phyloP scores from a whole-genome alignment of 2,113 vertebrate species.

The Sinocyclocheilus anshuiensis region DNA sequence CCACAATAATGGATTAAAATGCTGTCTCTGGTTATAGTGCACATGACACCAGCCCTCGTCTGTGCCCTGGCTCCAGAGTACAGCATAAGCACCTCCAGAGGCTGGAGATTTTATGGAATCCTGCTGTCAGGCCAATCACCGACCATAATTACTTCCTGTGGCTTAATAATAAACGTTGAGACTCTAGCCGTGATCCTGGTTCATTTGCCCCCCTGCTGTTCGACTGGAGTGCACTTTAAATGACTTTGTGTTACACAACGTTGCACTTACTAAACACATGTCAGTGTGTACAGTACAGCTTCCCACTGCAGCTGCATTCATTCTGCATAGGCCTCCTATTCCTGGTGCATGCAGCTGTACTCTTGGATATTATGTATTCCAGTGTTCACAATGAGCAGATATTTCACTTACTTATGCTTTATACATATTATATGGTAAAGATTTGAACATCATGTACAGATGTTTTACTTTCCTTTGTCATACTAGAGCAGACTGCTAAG shows the following conservation, averaged over 20 bases:
- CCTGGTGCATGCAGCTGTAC: not conserved
- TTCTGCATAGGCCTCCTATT: not conserved
- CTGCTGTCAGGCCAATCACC: slow-evolving; percentile 29
- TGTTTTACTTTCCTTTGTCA: not conserved
- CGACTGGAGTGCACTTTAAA: slow-evolving; percentile 21
- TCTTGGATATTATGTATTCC: too few relatives aligned
- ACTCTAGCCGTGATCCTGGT: slow-evolving; percentile 1
- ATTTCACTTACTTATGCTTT: not conserved
- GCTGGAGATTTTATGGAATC: slow-evolving; percentile 18
- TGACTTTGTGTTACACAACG: slow-evolving; percentile 19
- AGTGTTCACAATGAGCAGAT: not conserved
- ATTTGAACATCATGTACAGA: not conserved
- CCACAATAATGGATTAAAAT: not conserved
- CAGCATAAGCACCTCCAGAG: not conserved
- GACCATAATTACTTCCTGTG: slow-evolving; percentile 20
- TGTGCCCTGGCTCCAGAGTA: not conserved
- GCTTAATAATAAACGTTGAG: slow-evolving; percentile 26
- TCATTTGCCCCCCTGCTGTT: slow-evolving; percentile 26
- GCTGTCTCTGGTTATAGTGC: not conserved
- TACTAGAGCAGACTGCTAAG: not conserved
- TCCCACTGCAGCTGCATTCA: not conserved
- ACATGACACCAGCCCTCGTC: not conserved
- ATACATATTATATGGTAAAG: not conserved
- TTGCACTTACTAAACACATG: slow-evolving; percentile 4
- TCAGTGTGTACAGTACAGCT: not conserved